Conservation (phyloP, 2,797 vertebrate genomes). For the Acipenser transmontanus region DNA sequence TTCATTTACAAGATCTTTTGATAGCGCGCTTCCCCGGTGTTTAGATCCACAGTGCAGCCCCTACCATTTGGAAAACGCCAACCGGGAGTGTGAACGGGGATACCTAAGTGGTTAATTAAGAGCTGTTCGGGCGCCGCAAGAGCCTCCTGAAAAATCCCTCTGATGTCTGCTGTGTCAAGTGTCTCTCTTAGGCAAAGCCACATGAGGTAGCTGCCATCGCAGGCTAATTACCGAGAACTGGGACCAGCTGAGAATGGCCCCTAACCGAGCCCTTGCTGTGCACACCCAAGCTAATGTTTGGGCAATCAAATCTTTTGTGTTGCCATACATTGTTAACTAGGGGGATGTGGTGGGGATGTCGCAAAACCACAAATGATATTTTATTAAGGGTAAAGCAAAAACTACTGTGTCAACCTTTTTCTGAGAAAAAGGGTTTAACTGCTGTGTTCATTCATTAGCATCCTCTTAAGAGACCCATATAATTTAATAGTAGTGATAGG, state of each 20-base stretch:
- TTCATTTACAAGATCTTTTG: constrained; percentile 99
- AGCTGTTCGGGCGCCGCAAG: constrained; percentile 93
- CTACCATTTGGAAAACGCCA: constrained; percentile 87
- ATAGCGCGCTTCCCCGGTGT: constrained; percentile 93
- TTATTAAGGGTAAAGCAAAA: no score
- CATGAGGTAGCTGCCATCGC: constrained; percentile 85
- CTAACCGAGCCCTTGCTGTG: constrained; percentile 56
- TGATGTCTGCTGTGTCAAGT: constrained; percentile 99
- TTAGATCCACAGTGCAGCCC: constrained; percentile 85
- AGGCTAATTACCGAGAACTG: constrained; percentile 90
- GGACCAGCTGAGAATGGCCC: constrained; percentile 82
- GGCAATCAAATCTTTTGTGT: constrained; percentile 55
- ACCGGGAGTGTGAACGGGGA: constrained; percentile 82
- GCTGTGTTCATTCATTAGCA: no score
- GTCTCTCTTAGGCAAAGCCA: constrained; percentile 94
- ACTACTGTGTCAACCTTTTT: no score
- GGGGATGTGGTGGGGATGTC: constrained; percentile 32
- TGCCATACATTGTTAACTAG: constrained; percentile 26
- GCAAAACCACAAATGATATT: constrained; percentile 9
- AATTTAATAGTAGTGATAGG: background rate
- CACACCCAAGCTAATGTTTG: constrained; percentile 56
- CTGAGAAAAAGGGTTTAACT: background rate
- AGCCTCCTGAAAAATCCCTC: constrained; percentile 96
- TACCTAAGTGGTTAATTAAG: constrained; percentile 99
- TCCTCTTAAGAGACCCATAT: no score